These are phyloP conservation scores for Acanthurus leucopareius DNA, from an alignment of 2,797 vertebrate species.

Conservation along the genomic window DNA sequence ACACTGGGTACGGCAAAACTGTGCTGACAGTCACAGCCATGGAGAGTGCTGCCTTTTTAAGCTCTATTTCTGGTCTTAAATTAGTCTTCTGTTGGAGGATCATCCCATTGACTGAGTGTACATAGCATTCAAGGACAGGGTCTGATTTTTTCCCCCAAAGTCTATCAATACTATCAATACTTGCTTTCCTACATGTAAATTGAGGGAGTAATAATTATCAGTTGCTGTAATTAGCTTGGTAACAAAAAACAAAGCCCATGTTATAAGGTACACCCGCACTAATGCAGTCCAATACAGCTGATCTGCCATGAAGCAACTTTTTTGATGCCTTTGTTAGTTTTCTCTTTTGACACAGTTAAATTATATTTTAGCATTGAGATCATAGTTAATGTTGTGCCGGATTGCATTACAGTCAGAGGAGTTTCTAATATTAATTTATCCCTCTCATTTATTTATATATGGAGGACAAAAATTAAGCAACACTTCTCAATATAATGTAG, in stretches of 20 bases:
- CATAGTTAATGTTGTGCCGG: neutral
- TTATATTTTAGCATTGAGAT: neutral
- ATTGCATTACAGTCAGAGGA: neutral
- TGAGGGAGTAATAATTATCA: too few species aligned
- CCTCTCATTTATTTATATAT: neutral
- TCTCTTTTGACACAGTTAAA: neutral
- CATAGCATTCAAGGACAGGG: neutral
- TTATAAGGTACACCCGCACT: neutral
- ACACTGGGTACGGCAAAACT: conserved; percentile 31
- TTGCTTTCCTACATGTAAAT: neutral
- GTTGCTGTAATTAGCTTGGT: neutral
- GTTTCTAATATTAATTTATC: neutral
- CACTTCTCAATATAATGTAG: too few species aligned
- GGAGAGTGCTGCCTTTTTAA: conserved; percentile 10
- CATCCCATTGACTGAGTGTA: neutral
- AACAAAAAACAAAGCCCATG: neutral
- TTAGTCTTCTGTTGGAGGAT: conserved; percentile 11
- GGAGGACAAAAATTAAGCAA: neutral
- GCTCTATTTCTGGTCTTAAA: conserved; percentile 26
- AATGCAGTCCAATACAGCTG: neutral
- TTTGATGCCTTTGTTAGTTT: neutral
- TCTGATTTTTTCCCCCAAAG: neutral
- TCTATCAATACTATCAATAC: too few species aligned
- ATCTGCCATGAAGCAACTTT: too few species aligned
- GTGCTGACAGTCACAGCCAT: conserved; percentile 26